These are phyloP conservation scores for Chelon auratus DNA, from an alignment of 2,797 vertebrate genomes.

Conservation along the genomic window DNA sequence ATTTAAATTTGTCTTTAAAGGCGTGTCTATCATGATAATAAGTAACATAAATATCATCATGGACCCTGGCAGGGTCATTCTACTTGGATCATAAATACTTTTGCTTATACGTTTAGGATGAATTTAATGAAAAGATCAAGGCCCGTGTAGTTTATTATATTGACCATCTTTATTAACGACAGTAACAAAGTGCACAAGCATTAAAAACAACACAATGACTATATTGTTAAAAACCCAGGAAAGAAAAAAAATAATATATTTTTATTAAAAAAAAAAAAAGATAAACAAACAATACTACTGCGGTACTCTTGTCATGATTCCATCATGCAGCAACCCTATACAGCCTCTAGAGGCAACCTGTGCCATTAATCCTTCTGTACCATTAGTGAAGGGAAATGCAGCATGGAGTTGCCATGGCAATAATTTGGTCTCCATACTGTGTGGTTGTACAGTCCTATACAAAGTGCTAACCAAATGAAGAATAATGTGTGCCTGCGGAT, in stretches of 20 bases:
- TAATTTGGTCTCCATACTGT: conserved; percentile 73
- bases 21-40: neutral
- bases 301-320: conserved; percentile 84
- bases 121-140: neutral
- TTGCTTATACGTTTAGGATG: neutral
- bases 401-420: conserved; percentile 67
- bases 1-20: neutral
- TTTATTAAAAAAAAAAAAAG: conserved; percentile 50
- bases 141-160: conserved; percentile 40
- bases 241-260: conserved; percentile 66
- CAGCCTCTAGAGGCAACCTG: conserved; percentile 89
- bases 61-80: too few species aligned
- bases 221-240: conserved; percentile 76
- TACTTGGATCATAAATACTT: neutral
- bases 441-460: conserved; percentile 69
- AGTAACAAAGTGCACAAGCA: conserved; percentile 87
- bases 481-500: conserved; percentile 70
- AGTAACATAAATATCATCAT: too few species aligned
- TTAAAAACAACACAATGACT: conserved; percentile 72
- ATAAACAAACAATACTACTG: conserved; percentile 85
- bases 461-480: conserved; percentile 79
- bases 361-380: conserved; percentile 88
- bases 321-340: conserved; percentile 87
- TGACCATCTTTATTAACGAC: conserved; percentile 83
- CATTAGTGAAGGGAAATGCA: conserved; percentile 74